These are phyloP conservation scores for Lithobates sylvaticus DNA, from an alignment of 2,797 vertebrate genomes.

Conservation along the genomic window DNA sequence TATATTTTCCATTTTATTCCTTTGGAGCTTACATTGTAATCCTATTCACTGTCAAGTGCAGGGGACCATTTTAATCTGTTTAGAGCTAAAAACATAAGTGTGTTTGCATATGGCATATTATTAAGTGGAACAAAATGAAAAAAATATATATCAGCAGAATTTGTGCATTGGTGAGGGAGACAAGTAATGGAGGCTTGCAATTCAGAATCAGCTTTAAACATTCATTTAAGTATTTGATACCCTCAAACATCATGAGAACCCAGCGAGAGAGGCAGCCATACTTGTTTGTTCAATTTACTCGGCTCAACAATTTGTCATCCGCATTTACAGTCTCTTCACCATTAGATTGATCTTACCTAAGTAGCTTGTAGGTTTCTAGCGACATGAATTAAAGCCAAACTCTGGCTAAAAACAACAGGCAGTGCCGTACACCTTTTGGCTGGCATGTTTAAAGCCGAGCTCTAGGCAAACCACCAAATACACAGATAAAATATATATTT, in stretches of 20 bases:
- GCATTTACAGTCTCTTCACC: no score
- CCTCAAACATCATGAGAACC: not conserved
- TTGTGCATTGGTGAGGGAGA: slow-evolving; percentile 29
- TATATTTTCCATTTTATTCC: slow-evolving; percentile 59
- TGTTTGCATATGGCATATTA: slow-evolving; percentile 46
- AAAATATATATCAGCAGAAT: not conserved
- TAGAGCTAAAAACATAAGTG: slow-evolving; percentile 49
- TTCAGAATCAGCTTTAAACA: not conserved
- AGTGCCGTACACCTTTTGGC: no score
- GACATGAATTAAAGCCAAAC: no score
- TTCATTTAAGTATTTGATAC: not conserved
- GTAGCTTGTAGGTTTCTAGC: no score
- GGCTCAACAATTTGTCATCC: not conserved
- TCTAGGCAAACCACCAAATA: no score
- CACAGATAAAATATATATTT: no score
- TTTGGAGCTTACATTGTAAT: slow-evolving; percentile 54
- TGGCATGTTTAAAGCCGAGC: no score
- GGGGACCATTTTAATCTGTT: slow-evolving; percentile 56
- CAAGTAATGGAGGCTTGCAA: not conserved
- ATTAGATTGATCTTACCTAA: no score
- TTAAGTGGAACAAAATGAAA: not conserved
- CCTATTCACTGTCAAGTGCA: slow-evolving; percentile 49
- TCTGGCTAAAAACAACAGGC: no score
- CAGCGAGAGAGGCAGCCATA: not conserved
- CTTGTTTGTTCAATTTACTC: not conserved